These are phyloP conservation scores for Eledona agricola DNA, from an alignment of 2,888 invertebrate species.

Conservation along the genomic window DNA sequence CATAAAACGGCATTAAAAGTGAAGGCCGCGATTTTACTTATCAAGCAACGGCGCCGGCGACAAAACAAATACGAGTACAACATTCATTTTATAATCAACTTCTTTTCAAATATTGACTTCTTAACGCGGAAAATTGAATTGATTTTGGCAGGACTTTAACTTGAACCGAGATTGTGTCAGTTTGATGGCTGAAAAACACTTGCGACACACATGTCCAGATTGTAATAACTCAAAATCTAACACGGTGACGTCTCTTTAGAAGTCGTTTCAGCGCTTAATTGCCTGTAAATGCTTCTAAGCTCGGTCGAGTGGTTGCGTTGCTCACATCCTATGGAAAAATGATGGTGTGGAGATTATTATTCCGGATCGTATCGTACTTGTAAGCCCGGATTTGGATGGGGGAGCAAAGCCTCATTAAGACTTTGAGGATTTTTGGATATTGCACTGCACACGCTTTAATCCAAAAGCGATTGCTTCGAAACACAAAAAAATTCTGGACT, in stretches of 20 bases:
- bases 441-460: too few species aligned
- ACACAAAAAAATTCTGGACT: too few species aligned
- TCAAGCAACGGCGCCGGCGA: conserved; percentile 11
- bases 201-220: conserved; percentile 36
- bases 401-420: conserved; percentile 19
- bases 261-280: conserved; percentile 44
- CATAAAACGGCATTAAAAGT: conserved; percentile 6
- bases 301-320: conserved; percentile 18
- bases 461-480: too few species aligned
- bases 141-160: too few species aligned
- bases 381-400: conserved; percentile 36
- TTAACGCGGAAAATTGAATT: too few species aligned
- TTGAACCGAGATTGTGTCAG: too few species aligned
- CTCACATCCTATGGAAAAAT: conserved; percentile 34
- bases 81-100: too few species aligned
- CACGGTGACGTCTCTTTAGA: conserved; percentile 29
- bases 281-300: conserved; percentile 45
- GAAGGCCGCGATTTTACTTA: conserved; percentile 1
- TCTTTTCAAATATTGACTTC: too few species aligned
- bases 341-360: conserved; percentile 37
- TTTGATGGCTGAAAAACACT: conserved; percentile 24
- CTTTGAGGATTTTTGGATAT: conserved; percentile 21
- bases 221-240: conserved; percentile 36
- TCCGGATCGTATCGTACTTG: conserved; percentile 36
- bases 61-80: too few species aligned